phyloP scores from a whole-genome alignment of 2,113 vertebrate species.

The Psittacara wagleri region DNA sequence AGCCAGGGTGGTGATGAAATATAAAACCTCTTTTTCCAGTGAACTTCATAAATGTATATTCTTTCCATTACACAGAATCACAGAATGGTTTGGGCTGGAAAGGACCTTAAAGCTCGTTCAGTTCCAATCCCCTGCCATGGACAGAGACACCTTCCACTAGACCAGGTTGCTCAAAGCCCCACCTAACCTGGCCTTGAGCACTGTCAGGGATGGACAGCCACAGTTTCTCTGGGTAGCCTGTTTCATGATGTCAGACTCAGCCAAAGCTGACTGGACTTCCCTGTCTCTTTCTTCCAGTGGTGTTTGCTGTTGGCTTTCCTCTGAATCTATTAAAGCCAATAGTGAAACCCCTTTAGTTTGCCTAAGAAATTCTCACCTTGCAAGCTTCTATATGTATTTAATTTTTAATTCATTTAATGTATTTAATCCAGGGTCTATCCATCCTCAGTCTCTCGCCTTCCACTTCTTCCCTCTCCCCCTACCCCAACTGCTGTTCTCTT shows the following conservation, averaged over 20 bases:
- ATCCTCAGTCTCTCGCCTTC: neutral
- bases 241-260: fast-evolving
- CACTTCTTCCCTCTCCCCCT: neutral
- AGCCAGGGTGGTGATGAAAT: neutral
- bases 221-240: neutral
- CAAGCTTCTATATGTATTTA: neutral
- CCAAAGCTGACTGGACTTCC: neutral
- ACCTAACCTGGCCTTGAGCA: neutral
- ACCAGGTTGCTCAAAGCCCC: neutral
- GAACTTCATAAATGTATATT: neutral
- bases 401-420: neutral
- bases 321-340: neutral
- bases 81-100: neutral
- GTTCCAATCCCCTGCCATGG: neutral
- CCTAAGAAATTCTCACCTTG: neutral
- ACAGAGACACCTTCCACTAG: neutral
- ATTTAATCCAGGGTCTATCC: neutral
- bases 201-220: neutral
- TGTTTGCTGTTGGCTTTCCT: neutral
- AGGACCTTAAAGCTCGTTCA: neutral
- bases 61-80: neutral
- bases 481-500: neutral
- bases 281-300: neutral
- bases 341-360: neutral
- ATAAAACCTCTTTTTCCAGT: neutral